These are phyloP conservation scores for Scaptomyza flava DNA, from an alignment of 2,888 invertebrate genomes.

Conservation along the genomic window DNA sequence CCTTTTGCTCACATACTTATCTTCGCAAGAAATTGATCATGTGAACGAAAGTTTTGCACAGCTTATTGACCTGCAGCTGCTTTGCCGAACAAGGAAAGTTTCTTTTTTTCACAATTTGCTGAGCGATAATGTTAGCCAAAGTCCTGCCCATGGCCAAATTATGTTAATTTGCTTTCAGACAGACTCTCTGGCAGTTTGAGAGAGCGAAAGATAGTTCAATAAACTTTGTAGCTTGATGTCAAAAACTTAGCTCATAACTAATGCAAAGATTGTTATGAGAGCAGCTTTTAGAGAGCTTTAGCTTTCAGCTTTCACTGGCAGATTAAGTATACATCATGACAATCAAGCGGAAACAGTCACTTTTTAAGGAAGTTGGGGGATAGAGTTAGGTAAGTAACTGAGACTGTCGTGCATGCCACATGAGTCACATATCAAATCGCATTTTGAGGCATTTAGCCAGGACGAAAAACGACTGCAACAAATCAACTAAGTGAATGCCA, in stretches of 20 bases:
- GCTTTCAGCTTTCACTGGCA: conserved; percentile 3
- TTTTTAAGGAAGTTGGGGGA: conserved; percentile 9
- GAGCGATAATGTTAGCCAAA: conserved; percentile 24
- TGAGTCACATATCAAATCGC: conserved; percentile 69
- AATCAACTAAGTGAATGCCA: conserved; percentile 71
- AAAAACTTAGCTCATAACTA: conserved; percentile 54
- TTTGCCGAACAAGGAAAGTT: conserved; percentile 45
- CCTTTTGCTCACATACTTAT: conserved; percentile 21
- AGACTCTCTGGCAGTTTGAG: conserved; percentile 2
- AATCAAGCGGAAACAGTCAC: conserved; percentile 46
- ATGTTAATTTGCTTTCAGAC: conserved; percentile 65
- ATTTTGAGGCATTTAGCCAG: conserved; percentile 70
- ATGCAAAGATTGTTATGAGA: conserved; percentile 58
- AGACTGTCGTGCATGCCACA: conserved; percentile 42
- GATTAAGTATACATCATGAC: conserved; percentile 37
- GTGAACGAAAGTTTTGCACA: conserved; percentile 56
- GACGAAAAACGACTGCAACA: conserved; percentile 78
- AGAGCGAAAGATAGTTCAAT: conserved; percentile 45
- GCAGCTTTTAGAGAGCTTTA: conserved; percentile 4
- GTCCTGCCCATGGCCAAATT: conserved; percentile 64
- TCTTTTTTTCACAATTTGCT: conserved; percentile 66
- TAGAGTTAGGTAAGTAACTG: neutral
- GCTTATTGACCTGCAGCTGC: conserved; percentile 70
- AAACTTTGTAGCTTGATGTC: conserved; percentile 40
- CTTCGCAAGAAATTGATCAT: conserved; percentile 57